These are phyloP conservation scores for Timandra comae DNA, from an alignment of 2,888 invertebrate species.

Conservation along the genomic window DNA sequence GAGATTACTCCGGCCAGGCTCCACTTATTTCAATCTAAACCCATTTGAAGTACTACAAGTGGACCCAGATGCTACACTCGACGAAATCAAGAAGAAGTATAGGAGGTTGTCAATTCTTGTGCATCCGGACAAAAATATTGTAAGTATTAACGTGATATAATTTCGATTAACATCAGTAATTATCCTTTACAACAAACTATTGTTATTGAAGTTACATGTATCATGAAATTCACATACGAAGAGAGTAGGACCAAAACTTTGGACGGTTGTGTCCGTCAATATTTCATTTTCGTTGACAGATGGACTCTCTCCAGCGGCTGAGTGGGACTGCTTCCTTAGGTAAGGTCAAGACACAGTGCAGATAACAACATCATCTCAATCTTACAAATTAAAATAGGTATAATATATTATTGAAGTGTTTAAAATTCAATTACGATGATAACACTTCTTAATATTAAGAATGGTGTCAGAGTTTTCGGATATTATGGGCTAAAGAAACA, in stretches of 20 bases:
- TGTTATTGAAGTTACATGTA: too few relatives aligned
- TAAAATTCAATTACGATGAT: too few relatives aligned
- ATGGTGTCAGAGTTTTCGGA: too few relatives aligned
- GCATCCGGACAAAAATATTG: conserved; percentile 98
- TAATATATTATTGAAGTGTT: too few relatives aligned
- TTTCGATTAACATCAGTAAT: neutral
- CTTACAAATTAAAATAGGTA: too few relatives aligned
- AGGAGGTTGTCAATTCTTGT: conserved; percentile 96
- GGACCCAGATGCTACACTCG: conserved; percentile 91
- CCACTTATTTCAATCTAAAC: conserved; percentile 99
- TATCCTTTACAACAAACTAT: too few relatives aligned
- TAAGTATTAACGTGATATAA: conserved; percentile 28
- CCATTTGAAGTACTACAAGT: conserved; percentile 95
- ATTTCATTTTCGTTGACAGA: conserved; percentile 74
- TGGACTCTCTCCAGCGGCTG: conserved; percentile 49
- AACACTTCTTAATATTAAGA: too few relatives aligned
- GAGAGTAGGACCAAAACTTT: conserved; percentile 39
- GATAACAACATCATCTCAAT: too few relatives aligned
- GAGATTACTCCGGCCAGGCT: conserved; percentile 94
- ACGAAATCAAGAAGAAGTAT: conserved; percentile 98
- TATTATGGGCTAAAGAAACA: too few relatives aligned
- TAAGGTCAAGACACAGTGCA: conserved; percentile 46
- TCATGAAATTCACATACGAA: conserved; percentile 8
- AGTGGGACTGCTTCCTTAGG: conserved; percentile 49
- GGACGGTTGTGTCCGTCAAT: conserved; percentile 74